phyloP scores from a whole-genome alignment of 2,888 invertebrate species.

The Gisinianus flammeolus region DNA sequence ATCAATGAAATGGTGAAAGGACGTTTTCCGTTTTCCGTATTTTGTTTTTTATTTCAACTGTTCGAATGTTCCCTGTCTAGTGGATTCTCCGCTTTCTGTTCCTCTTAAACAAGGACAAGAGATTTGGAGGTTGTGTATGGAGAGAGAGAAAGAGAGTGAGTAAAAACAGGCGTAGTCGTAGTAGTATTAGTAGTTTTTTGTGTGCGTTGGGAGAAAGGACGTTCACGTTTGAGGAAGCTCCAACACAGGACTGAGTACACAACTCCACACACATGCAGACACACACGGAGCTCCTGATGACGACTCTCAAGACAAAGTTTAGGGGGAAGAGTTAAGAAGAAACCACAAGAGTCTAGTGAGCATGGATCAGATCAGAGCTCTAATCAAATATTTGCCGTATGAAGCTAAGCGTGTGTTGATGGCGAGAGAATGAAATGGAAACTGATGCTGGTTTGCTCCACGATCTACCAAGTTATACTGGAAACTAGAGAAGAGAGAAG shows the following conservation, averaged over 20 bases:
- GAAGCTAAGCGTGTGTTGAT: constrained; percentile 47
- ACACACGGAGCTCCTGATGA: background rate
- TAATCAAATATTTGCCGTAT: constrained; percentile 49
- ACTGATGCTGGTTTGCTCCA: constrained; percentile 41
- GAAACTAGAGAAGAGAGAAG: background rate
- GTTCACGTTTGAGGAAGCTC: too few species aligned
- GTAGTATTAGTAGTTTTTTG: too few species aligned
- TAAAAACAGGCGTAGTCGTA: too few species aligned
- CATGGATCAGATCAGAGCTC: constrained; percentile 29
- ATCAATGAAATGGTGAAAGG: too few species aligned
- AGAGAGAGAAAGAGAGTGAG: too few species aligned
- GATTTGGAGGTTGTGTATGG: too few species aligned
- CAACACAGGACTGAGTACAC: background rate
- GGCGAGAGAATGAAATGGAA: constrained; percentile 40
- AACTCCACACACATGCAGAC: background rate
- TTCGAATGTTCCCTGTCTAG: too few species aligned
- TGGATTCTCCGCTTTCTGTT: too few species aligned
- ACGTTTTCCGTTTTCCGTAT: too few species aligned
- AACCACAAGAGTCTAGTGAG: constrained; percentile 30
- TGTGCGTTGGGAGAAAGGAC: too few species aligned
- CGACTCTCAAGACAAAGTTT: background rate
- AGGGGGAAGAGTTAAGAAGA: constrained; percentile 22
- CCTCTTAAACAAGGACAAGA: too few species aligned
- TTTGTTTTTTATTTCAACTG: too few species aligned
- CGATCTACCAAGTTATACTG: constrained; percentile 25